These are phyloP conservation scores for Gila robusta DNA, from an alignment of 2,797 vertebrate species.

Conservation along the genomic window DNA sequence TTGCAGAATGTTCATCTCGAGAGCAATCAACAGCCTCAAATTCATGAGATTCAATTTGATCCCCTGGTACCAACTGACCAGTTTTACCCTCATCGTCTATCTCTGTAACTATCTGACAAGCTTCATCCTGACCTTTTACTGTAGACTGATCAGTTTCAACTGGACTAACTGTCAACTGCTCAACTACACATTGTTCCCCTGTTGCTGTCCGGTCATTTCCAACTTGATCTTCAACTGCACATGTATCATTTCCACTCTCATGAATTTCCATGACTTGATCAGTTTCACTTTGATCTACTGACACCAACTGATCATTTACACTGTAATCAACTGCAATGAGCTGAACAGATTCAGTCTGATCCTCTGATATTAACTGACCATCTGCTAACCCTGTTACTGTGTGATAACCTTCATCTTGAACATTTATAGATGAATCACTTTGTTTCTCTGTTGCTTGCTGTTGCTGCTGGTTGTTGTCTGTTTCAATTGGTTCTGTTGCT, in stretches of 20 bases:
- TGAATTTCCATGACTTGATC: conserved; percentile 32
- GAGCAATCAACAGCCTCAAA: conserved; percentile 3
- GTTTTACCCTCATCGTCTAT: background rate
- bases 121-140: conserved; percentile 17
- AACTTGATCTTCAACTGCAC: background rate
- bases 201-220: background rate
- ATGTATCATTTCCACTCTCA: background rate
- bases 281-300: background rate
- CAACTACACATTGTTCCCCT: background rate
- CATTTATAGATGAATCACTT: background rate
- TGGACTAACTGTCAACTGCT: background rate
- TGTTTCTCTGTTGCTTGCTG: conserved; percentile 1
- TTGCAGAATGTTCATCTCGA: background rate
- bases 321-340: background rate
- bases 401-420: background rate
- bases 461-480: too few relatives aligned
- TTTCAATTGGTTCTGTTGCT: background rate
- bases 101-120: conserved; percentile 5
- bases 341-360: background rate
- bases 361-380: background rate
- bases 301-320: background rate
- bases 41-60: conserved; percentile 2
- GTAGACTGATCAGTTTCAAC: conserved; percentile 6
- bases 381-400: conserved; percentile 7
- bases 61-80: background rate